These are phyloP conservation scores for Lasius fuliginosus DNA, from an alignment of 2,888 invertebrate species.

Conservation along the genomic window DNA sequence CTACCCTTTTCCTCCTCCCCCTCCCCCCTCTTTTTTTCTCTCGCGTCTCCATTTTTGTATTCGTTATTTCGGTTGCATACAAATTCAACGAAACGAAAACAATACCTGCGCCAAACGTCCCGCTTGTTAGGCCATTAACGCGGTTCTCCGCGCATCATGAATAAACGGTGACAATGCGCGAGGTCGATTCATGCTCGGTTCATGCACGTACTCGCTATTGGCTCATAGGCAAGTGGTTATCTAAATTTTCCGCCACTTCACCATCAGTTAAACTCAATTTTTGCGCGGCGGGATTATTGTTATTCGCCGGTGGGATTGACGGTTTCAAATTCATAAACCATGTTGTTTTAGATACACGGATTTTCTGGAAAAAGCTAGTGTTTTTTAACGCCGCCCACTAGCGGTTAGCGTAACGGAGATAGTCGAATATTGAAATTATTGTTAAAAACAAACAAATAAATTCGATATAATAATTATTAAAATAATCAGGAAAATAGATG, in stretches of 20 bases:
- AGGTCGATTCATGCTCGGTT: conserved; percentile 44
- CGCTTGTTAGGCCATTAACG: conserved; percentile 48
- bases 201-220: conserved; percentile 34
- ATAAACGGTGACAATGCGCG: conserved; percentile 51
- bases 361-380: background rate
- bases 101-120: conserved; percentile 47
- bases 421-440: background rate
- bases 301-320: conserved; percentile 24
- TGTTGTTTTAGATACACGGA: conserved; percentile 1
- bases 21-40: background rate
- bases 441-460: background rate
- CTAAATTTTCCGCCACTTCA: conserved; percentile 41
- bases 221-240: conserved; percentile 26
- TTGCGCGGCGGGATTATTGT: conserved; percentile 28
- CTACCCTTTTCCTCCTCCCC: background rate
- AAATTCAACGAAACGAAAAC: conserved; percentile 54
- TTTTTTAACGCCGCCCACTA: background rate
- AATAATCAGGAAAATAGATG: background rate
- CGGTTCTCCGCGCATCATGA: conserved; percentile 48
- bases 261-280: conserved; percentile 36
- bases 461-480: background rate
- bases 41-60: conserved; percentile 7
- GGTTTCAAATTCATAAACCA: conserved; percentile 34
- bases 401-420: background rate
- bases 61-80: conserved; percentile 44